Percentiles rank a stretch among this genome's conserved stretches.
phyloP scores from a whole-genome alignment of 2,113 vertebrate species.

The Gavia stellata region DNA sequence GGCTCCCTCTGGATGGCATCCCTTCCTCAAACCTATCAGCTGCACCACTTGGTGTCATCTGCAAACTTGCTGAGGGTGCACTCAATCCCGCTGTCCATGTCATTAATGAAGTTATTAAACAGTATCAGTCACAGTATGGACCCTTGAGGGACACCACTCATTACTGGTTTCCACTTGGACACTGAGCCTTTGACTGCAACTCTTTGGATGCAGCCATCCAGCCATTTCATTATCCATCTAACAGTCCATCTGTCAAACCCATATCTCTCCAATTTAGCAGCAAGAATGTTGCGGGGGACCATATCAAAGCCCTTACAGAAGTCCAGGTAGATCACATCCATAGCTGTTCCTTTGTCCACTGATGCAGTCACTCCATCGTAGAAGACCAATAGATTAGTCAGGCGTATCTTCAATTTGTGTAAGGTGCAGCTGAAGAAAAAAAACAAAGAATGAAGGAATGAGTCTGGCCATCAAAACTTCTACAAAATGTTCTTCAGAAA shows the following conservation, averaged over 20 bases:
- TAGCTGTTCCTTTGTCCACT: background rate
- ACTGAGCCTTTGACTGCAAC: background rate
- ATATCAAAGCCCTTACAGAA: background rate
- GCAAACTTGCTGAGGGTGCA: background rate
- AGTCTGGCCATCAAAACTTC: background rate
- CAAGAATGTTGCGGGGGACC: background rate
- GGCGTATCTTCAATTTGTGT: background rate
- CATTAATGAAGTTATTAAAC: background rate
- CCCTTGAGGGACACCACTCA: background rate
- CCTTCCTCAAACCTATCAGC: background rate
- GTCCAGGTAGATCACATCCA: background rate
- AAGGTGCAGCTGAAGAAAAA: background rate
- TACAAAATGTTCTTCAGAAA: background rate
- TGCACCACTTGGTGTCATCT: background rate
- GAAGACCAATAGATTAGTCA: background rate
- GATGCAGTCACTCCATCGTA: background rate
- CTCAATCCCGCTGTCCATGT: background rate
- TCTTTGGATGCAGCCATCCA: background rate
- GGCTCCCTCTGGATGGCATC: too few relatives aligned
- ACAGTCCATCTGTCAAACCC: background rate
- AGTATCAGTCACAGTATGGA: accelerated
- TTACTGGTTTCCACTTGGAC: background rate
- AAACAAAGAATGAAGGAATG: background rate
- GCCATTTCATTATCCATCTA: background rate
- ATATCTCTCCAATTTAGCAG: background rate